Evolutionary conservation across 2,888 invertebrate genomes (phyloP), one percentile per base, ranked within the genome.

Genomic region (Metacarcinus magister): DNA sequence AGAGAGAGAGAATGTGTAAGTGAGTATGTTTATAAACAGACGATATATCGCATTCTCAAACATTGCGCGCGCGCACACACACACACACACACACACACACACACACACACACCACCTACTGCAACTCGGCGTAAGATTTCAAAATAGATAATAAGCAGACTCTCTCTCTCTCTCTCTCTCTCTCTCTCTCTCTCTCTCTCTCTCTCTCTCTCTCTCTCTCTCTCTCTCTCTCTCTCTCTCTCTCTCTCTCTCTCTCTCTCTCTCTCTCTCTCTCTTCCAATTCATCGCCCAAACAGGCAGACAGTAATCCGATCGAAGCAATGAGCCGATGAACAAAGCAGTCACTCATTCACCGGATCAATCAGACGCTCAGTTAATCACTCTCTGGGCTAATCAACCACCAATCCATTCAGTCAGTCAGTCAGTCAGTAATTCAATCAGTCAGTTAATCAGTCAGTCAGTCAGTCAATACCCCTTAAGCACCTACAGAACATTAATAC

Each of bases 191-290:
- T 82, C 82, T 82, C 82, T 87, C 89, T 87, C 89, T 87, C 89
- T 87, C 89, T 89, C 89, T 89, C 89, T 89, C 44, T 91, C 91
- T 91, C 91, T 91, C 91, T 91, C 91, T 91, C 91, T 91, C 91
- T 91, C 91, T 91, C 91, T 91, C 91, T 91, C 91, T 91, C 91
- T 91, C 91, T 91, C 91, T 91, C 91, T 91, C 46, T 46, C 46
- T 91, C 46, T 43, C 91, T 46, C 46, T 91, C 44, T 46, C 91
- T 43, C 44, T 46, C 91, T 91, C 44, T 46, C 91, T 46, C 13
- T 46, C 23, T 23, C 10, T 23, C 91, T 46, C 43, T 23, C 44
- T 23, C 91, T 91, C 91, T 19, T 5, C 43, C 19, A 67, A 16
- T 67, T 4, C 67, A 67, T 67, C 67, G 23, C 67, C 67, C 67